Conservation (phyloP, 1,140 invertebrate genomes). For the Myzus persicae region DNA sequence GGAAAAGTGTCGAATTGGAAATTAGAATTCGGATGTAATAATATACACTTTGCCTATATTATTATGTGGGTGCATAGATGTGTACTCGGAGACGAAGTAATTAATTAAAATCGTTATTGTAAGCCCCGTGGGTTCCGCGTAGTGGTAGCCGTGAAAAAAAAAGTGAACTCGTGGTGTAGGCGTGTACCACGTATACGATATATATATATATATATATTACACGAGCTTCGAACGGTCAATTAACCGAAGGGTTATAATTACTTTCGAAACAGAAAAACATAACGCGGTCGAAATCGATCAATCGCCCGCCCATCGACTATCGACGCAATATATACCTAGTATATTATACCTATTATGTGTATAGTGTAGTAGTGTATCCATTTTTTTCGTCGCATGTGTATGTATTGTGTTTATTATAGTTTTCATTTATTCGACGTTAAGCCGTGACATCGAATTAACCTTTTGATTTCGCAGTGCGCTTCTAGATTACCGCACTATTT, state of each 20-base stretch:
- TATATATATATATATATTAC: background rate
- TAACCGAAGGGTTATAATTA: conserved; percentile 37
- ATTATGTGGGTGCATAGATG: background rate
- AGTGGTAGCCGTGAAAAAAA: background rate
- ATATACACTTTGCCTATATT: conserved; percentile 8
- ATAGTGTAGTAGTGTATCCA: background rate
- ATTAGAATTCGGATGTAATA: background rate
- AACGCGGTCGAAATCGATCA: conserved; percentile 1
- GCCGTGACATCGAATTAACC: conserved; percentile 52
- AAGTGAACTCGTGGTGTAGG: background rate
- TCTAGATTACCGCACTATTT: background rate
- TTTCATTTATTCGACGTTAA: conserved; percentile 2
- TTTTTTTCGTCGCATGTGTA: background rate
- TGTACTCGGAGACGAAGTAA: background rate
- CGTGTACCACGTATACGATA: background rate
- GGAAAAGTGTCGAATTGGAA: background rate
- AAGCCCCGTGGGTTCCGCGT: background rate
- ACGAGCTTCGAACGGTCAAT: background rate
- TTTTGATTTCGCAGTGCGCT: conserved; percentile 30
- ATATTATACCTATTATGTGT: background rate
- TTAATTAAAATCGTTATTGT: conserved; percentile 27
- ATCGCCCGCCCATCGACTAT: background rate
- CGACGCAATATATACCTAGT: background rate
- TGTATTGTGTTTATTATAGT: background rate
- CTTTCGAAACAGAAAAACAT: background rate